These are phyloP conservation scores for Setophaga coronata DNA, from an alignment of 2,113 vertebrate genomes.

Conservation along the genomic window DNA sequence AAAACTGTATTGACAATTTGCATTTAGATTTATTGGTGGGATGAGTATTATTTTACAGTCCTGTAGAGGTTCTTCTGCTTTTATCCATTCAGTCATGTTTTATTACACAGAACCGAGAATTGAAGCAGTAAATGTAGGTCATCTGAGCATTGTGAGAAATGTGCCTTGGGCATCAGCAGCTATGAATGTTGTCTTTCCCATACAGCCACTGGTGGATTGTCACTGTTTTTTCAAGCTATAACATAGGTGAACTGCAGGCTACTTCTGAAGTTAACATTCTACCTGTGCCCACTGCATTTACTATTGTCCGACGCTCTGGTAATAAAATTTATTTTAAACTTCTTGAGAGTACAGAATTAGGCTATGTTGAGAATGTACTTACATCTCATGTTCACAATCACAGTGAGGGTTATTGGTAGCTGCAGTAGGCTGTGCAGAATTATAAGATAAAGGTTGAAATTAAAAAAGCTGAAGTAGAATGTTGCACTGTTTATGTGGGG, in stretches of 20 bases:
- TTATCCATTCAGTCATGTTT: not conserved
- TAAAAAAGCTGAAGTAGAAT: not conserved
- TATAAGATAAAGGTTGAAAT: not conserved
- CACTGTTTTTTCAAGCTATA: not conserved
- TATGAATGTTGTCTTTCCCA: not conserved
- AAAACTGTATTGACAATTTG: not conserved
- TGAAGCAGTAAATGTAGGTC: constrained; percentile 49
- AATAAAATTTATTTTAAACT: not conserved
- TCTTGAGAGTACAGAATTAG: not conserved
- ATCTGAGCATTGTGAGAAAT: not conserved
- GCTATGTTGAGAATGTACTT: not conserved
- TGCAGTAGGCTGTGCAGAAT: not conserved
- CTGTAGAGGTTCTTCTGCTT: not conserved
- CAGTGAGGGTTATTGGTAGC: not conserved
- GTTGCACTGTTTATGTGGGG: accelerated
- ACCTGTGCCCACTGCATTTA: not conserved
- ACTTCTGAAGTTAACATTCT: not conserved
- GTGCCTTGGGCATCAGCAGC: not conserved
- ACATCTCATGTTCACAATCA: not conserved
- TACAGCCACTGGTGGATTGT: not conserved
- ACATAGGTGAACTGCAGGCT: not conserved
- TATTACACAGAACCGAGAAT: not conserved
- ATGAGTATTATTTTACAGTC: not conserved
- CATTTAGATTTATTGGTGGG: not conserved
- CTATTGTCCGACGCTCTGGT: not conserved